Conservation (phyloP, 2,888 invertebrate species). For the Dermolepida albohirtum region DNA sequence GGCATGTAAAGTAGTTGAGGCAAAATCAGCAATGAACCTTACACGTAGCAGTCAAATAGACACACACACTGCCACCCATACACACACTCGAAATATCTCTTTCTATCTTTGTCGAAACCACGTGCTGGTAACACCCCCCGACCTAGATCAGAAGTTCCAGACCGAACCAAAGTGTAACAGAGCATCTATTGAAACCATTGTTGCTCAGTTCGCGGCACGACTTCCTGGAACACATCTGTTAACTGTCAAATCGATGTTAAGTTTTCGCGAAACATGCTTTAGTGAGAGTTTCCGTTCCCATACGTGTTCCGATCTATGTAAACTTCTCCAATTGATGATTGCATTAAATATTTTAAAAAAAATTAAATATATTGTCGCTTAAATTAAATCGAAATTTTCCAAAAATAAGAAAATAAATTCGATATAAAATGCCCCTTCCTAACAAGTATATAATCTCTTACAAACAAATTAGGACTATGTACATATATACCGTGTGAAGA, state of each 20-base stretch:
- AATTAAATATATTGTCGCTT: background rate
- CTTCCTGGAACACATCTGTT: constrained; percentile 42
- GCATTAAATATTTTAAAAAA: background rate
- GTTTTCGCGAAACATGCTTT: constrained; percentile 5
- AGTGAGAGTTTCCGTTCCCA: background rate
- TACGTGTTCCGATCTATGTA: background rate
- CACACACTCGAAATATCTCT: constrained; percentile 5
- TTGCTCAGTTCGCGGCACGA: constrained; percentile 40
- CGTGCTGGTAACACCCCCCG: background rate
- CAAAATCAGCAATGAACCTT: background rate
- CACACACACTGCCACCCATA: background rate
- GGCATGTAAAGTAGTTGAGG: constrained; percentile 10
- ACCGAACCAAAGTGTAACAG: constrained; percentile 11
- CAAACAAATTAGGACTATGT: too few species aligned
- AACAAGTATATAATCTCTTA: too few species aligned
- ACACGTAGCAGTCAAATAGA: background rate
- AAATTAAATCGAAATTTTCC: too few species aligned
- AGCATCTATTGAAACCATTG: constrained; percentile 30
- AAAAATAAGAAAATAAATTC: too few species aligned
- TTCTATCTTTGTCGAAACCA: background rate
- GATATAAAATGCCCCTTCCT: too few species aligned
- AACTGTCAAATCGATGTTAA: constrained; percentile 38
- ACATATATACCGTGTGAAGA: too few species aligned
- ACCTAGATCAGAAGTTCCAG: constrained; percentile 21
- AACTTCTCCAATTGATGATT: background rate